Evolutionary conservation across 2,113 vertebrate species (phyloP).

Genomic region (Corydoras sp.): DNA sequence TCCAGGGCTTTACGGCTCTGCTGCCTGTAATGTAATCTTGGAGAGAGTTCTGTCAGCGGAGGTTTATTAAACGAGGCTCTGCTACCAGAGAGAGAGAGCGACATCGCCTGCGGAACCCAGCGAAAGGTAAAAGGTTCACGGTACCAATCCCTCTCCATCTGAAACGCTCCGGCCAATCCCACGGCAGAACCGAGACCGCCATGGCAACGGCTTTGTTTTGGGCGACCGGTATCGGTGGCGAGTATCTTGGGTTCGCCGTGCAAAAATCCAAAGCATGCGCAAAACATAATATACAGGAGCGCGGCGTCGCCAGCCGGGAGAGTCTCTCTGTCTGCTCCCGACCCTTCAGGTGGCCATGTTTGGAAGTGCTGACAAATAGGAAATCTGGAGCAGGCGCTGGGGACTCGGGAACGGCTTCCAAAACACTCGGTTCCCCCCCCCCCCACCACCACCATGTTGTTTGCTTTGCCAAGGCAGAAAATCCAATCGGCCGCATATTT

Average conservation of each 20-base stretch:
- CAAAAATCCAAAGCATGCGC: constrained; percentile 67
- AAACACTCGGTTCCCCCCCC: constrained; percentile 26
- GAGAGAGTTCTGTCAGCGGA: constrained; percentile 38
- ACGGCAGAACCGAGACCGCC: constrained; percentile 33
- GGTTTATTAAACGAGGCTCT: constrained; percentile 37
- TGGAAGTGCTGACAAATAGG: constrained; percentile 71
- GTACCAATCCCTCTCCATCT: too few relatives aligned
- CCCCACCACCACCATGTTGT: constrained; percentile 21
- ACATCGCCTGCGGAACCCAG: background rate
- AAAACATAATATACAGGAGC: constrained; percentile 69
- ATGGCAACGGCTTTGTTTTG: constrained; percentile 59
- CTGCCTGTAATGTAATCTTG: constrained; percentile 46
- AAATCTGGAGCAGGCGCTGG: constrained; percentile 43
- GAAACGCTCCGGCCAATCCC: too few relatives aligned
- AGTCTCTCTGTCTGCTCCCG: constrained; percentile 57
- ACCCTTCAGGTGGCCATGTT: constrained; percentile 68
- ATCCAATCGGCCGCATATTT: constrained; percentile 22
- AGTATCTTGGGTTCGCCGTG: constrained; percentile 57
- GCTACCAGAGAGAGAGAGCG: constrained; percentile 25
- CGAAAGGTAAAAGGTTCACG: background rate
- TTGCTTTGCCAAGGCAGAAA: constrained; percentile 30
- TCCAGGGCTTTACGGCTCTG: constrained; percentile 46
- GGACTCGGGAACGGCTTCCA: constrained; percentile 41
- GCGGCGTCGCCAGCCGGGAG: constrained; percentile 57
- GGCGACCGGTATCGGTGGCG: constrained; percentile 55